Base-by-base conservation (phyloP, 2,888 invertebrate species). In the Leptopilina drosophilae region DNA sequence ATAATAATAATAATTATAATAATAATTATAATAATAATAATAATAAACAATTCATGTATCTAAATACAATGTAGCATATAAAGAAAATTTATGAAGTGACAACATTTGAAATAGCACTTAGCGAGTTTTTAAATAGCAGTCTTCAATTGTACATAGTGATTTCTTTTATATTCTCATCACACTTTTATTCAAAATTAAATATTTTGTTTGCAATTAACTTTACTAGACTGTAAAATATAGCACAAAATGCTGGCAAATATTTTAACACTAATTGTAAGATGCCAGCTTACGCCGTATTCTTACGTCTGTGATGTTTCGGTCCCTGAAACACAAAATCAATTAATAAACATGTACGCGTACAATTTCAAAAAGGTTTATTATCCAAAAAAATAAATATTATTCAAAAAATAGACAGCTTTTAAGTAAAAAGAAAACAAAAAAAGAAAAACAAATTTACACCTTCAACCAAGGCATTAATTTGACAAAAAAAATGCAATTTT, bases 291-390 rank as follows among this genome's bases (percentile, higher is more conserved):
- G 14, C 20, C 49, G 49, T 67, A 49, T 53, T 53, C 69, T 69
- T 69, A 73, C 56, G 33, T 73, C 73, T 53, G 53, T 53, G 73
- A 73, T 56, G 73, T 73, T 73, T 73, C 73, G 73, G 73, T 73
- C 73, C 73, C 73, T 73, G 56, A 14, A 73, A 73, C 33, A 73
- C 5, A 53, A 53, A 53, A 12, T 14, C 14, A 9, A 46, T 64
- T 15, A 11, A 49, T 49, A 26, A 26, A 5, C 20, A 26, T 62
- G 20, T 26, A 8, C 49, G 3, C 12, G 2, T 42, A 42, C 42
- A 8, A 42, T 42, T 42, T 42, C 8, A 42, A 42, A 42, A 42
- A 42, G 42, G 8, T 42, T 42, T 8, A 42, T 8, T 42, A 2
- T 33, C 33, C 0, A 33, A 42, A 42, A 42, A 8, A 42, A 42